These are phyloP conservation scores for Gryon sp. DNA, from an alignment of 1,140 invertebrate genomes.

Conservation along the genomic window DNA sequence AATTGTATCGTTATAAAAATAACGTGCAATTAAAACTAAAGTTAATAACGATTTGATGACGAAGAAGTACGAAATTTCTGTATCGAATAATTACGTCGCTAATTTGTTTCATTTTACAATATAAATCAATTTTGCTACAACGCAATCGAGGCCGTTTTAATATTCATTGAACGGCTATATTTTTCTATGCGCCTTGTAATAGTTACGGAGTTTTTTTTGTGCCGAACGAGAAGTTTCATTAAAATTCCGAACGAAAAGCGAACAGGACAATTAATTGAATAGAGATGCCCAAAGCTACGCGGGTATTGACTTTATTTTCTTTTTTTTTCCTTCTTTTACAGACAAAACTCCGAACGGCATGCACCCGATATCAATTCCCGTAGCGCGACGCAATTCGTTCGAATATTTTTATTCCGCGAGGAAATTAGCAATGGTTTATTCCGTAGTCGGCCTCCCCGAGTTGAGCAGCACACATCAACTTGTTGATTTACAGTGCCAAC, in stretches of 20 bases:
- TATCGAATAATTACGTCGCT: slow-evolving; percentile 5
- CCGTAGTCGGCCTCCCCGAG: slow-evolving; percentile 13
- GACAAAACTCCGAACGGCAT: slow-evolving; percentile 14
- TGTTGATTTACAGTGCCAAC: slow-evolving; percentile 75
- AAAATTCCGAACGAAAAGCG: slow-evolving; percentile 35
- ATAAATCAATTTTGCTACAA: slow-evolving; percentile 12
- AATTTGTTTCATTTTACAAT: slow-evolving; percentile 15
- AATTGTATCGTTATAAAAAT: too few species aligned
- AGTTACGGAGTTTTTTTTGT: slow-evolving; percentile 18
- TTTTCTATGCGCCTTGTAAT: slow-evolving; percentile 34
- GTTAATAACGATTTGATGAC: slow-evolving; percentile 2
- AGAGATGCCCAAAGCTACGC: slow-evolving; percentile 23
- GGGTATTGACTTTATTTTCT: slow-evolving; percentile 21
- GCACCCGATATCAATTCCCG: slow-evolving; percentile 28
- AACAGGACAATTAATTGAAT: slow-evolving; percentile 46
- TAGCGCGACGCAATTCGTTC: slow-evolving; percentile 9
- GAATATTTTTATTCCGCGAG: slow-evolving; percentile 41
- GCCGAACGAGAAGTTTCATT: slow-evolving; percentile 26
- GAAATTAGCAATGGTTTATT: slow-evolving; percentile 37
- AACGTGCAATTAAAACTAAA: neutral
- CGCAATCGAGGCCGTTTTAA: slow-evolving; percentile 12
- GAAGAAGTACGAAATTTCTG: neutral
- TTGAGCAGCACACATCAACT: slow-evolving; percentile 72
- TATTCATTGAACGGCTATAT: slow-evolving; percentile 18
- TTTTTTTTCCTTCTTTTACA: slow-evolving; percentile 13